Evolutionary conservation across 2,888 invertebrate genomes (phyloP), one percentile per base, ranked within the genome.

Genomic region (Anorthoa munda): DNA sequence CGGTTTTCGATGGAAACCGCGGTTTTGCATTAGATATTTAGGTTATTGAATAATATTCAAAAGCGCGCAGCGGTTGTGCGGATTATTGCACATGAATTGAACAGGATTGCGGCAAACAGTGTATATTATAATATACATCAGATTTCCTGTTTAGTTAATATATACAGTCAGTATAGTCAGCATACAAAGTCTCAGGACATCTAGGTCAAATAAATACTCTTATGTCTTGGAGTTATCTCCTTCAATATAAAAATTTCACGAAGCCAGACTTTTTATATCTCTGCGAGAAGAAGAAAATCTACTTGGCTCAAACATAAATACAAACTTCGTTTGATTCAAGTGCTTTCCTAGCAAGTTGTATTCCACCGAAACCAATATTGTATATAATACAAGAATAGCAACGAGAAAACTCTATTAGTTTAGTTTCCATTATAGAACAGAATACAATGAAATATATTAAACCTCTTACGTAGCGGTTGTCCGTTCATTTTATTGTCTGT

Each of bases 21-120:
- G 64, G 56, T 66, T 81, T 58, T 39, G n/a, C 71, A 77, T 81
- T 82, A 84, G 68, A 75, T 81, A 81, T 81, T 81, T 84, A 81
- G 81, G 84, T 75, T 83, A 81, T 81, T 81, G 70, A 81, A 81
- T 84, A 84, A 74, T 80, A 79, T 60, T 83, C 46, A 56, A 55
- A 39, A 75, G 51, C 64, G 51, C 64, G 68, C 60, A 51, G 68
- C 48, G 70, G 70, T 51, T 68, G 17, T 51, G 58, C 61, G 81
- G 84, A 76, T 81, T 75, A 71, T 75, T 67, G 58, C 60, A 55
- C 45, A 60, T 84, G 58, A 68, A 84, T 81, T 65, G n/a, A 55
- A 55, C 60, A n/a, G 51, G 60, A 59, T 69, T n/a, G 50, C 23
- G 39, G 58, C 13, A 48, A 51, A 51, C 21, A 12, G 11, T 50